Conservation (phyloP, 2,888 invertebrate species). For the Fragum sueziense region DNA sequence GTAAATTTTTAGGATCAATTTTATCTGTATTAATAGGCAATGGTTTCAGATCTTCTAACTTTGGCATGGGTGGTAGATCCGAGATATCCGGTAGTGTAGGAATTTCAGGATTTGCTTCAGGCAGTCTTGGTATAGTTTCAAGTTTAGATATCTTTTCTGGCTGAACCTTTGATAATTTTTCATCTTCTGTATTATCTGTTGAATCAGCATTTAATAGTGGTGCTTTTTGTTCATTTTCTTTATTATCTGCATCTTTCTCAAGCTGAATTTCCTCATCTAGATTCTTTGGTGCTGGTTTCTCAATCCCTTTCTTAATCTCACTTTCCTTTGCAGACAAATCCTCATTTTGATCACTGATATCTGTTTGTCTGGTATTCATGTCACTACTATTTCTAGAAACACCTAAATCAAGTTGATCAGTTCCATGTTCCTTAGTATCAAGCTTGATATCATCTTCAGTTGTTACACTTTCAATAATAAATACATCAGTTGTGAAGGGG, state of each 20-base stretch:
- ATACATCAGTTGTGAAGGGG: background rate
- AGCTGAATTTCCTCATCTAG: background rate
- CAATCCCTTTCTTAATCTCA: background rate
- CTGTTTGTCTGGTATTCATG: no score
- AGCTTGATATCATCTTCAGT: no score
- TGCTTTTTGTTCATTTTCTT: background rate
- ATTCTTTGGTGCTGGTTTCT: background rate
- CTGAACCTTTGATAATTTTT: background rate
- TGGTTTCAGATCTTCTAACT: constrained; percentile 13
- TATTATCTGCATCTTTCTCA: background rate
- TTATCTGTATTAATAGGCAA: constrained; percentile 1
- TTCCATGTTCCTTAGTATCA: no score
- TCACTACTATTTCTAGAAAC: no score
- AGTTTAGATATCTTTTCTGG: background rate
- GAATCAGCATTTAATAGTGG: background rate
- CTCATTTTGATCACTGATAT: no score
- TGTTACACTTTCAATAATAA: background rate
- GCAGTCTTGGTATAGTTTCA: constrained; percentile 14
- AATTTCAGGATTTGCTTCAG: background rate
- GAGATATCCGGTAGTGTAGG: constrained; percentile 6
- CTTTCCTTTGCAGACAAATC: no score
- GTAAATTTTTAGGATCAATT: constrained; percentile 4
- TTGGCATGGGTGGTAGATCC: constrained; percentile 23
- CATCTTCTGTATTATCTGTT: background rate
- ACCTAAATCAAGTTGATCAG: no score